Evolutionary conservation across 2,797 vertebrate genomes (phyloP).

Genomic region (Champsocephalus gunnari): DNA sequence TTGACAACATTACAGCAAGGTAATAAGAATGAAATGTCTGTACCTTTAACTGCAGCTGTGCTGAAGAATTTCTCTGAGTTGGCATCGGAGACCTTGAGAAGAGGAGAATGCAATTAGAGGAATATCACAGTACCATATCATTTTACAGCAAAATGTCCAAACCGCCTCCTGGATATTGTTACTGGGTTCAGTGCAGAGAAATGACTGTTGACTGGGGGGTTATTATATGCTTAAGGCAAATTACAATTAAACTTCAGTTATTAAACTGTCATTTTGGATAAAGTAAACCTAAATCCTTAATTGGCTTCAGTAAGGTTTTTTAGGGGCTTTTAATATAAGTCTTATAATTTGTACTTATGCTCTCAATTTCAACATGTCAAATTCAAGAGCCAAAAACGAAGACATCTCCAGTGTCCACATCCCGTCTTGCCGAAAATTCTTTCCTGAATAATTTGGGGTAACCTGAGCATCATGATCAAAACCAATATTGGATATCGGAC

Average conservation of each 20-base stretch:
- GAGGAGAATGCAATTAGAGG: conserved; percentile 52
- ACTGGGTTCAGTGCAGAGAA: neutral
- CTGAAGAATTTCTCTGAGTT: conserved; percentile 97
- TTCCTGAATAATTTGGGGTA: conserved; percentile 10
- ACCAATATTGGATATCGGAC: conserved; percentile 16
- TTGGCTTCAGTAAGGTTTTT: neutral
- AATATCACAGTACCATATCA: conserved; percentile 14
- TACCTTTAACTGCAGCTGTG: conserved; percentile 96
- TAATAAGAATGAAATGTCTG: conserved; percentile 17
- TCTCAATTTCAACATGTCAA: neutral
- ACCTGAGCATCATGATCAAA: conserved; percentile 47
- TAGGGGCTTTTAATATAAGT: neutral
- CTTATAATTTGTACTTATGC: neutral
- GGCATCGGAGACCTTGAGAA: conserved; percentile 93
- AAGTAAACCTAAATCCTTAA: conserved; percentile 1
- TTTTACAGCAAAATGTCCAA: conserved; percentile 15
- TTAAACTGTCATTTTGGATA: neutral
- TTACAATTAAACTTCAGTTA: neutral
- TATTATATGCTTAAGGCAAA: neutral
- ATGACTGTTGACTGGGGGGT: neutral
- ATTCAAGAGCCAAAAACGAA: neutral
- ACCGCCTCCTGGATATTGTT: neutral
- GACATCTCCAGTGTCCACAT: neutral
- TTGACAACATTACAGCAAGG: neutral
- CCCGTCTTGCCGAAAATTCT: neutral